Percentiles rank a stretch among this genome's conserved stretches.
Conservation (phyloP, 2,888 invertebrate species). For the Meloe dianella region DNA sequence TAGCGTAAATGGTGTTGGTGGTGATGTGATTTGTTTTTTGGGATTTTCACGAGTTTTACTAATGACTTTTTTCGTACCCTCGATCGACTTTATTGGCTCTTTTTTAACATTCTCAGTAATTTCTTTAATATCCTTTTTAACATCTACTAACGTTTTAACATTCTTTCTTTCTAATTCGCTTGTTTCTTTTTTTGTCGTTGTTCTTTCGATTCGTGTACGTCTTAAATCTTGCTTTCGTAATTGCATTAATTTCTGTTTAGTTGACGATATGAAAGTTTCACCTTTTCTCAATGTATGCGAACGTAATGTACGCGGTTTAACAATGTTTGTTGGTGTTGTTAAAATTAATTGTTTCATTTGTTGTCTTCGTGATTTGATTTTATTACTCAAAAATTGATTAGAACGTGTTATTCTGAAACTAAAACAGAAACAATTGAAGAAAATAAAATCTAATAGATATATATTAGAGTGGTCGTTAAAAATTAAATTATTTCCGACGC, state of each 20-base stretch:
- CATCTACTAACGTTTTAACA: slow-evolving; percentile 9
- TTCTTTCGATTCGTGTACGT: slow-evolving; percentile 18
- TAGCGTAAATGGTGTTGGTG: background rate
- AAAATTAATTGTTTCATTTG: slow-evolving; percentile 47
- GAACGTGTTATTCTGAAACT: slow-evolving; percentile 49
- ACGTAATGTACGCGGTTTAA: slow-evolving; percentile 44
- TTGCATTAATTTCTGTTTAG: slow-evolving; percentile 36
- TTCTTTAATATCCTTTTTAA: slow-evolving; percentile 26
- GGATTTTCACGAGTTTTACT: slow-evolving; percentile 2
- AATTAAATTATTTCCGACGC: too few species aligned
- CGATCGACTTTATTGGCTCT: background rate
- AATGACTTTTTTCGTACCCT: slow-evolving; percentile 8
- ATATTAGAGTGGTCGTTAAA: too few species aligned
- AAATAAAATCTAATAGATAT: background rate
- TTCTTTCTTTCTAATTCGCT: slow-evolving; percentile 28
- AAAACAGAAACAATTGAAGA: slow-evolving; percentile 19
- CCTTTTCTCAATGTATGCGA: slow-evolving; percentile 47
- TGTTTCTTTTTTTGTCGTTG: slow-evolving; percentile 16
- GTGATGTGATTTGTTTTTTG: slow-evolving; percentile 10
- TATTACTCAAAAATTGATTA: slow-evolving; percentile 36
- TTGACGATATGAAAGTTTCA: slow-evolving; percentile 34
- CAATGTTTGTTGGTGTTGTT: slow-evolving; percentile 39
- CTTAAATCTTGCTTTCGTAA: slow-evolving; percentile 18
- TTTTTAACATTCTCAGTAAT: slow-evolving; percentile 17
- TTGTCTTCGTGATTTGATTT: slow-evolving; percentile 37